Evolutionary conservation across 1,140 invertebrate species (phyloP).

Genomic region (Mactra quadrangularis): DNA sequence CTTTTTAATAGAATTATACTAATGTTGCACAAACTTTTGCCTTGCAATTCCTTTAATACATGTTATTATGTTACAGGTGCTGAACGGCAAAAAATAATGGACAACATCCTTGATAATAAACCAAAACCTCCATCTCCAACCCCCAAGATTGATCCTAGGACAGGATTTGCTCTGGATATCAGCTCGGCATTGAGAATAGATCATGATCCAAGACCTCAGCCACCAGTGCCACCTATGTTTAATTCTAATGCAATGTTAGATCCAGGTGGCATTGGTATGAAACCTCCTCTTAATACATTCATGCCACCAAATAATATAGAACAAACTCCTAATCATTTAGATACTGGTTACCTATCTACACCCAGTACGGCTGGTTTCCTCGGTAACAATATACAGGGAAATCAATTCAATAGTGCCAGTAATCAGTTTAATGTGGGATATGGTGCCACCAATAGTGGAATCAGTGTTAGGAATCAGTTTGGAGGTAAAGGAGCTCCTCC

Average conservation of each 20-base stretch:
- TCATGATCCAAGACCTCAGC: conserved; percentile 39
- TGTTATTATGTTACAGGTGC: too few relatives aligned
- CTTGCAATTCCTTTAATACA: too few relatives aligned
- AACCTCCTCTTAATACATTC: background rate
- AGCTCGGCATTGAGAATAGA: conserved; percentile 45
- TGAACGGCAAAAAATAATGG: conserved; percentile 86
- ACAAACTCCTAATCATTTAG: conserved; percentile 51
- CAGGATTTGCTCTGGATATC: conserved; percentile 51
- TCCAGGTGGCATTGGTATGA: conserved; percentile 22
- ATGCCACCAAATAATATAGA: conserved; percentile 36
- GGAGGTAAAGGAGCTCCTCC: conserved; percentile 19
- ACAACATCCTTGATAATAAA: conserved; percentile 85
- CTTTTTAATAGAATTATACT: too few relatives aligned
- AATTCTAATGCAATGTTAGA: conserved; percentile 17
- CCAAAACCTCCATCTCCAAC: conserved; percentile 77
- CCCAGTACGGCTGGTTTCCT: conserved; percentile 33
- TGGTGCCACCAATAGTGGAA: conserved; percentile 25
- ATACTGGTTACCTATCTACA: conserved; percentile 34
- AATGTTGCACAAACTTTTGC: too few relatives aligned
- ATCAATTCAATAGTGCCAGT: conserved; percentile 50
- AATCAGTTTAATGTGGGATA: conserved; percentile 26
- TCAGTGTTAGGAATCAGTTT: conserved; percentile 30
- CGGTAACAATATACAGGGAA: conserved; percentile 26
- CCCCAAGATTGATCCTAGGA: conserved; percentile 66
- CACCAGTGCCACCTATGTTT: conserved; percentile 9